Percentiles rank a stretch among this genome's conserved stretches.
These are phyloP conservation scores for Mesorhabditis sp. DNA, from an alignment of 2,888 invertebrate species.

Conservation along the genomic window DNA sequence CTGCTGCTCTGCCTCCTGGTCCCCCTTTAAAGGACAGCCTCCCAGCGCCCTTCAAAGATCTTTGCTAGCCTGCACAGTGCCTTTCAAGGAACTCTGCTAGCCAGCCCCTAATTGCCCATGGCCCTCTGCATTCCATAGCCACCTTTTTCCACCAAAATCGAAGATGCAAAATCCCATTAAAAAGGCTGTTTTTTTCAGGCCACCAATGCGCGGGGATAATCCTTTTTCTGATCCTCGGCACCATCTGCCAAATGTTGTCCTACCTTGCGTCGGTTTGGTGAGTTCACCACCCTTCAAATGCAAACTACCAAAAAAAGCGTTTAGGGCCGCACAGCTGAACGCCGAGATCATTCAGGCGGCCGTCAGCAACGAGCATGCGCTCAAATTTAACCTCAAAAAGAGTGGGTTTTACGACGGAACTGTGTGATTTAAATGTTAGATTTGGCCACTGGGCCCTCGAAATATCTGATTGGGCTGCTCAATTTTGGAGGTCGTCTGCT, in stretches of 20 bases:
- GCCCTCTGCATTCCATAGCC: too few species aligned
- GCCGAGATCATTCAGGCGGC: constrained; percentile 39
- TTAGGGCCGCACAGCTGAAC: constrained; percentile 34
- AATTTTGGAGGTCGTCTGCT: constrained; percentile 39
- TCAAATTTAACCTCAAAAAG: constrained; percentile 33
- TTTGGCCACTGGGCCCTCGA: constrained; percentile 33
- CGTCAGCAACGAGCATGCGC: constrained; percentile 31
- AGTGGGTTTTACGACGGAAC: constrained; percentile 14
- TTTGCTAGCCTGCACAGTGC: too few species aligned
- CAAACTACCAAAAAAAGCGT: not conserved
- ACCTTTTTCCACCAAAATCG: too few species aligned
- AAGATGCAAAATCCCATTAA: not conserved
- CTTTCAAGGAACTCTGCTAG: too few species aligned
- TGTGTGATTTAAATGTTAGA: constrained; percentile 17
- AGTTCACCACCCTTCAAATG: not conserved
- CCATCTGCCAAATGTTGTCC: constrained; percentile 27
- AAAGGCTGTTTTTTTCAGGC: constrained; percentile 20
- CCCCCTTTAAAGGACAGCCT: too few species aligned
- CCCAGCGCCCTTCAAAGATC: too few species aligned
- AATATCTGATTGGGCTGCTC: constrained; percentile 38
- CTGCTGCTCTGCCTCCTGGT: too few species aligned
- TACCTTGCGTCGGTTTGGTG: constrained; percentile 34
- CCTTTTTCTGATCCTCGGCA: constrained; percentile 29
- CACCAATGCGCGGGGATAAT: constrained; percentile 39
- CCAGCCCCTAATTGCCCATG: too few species aligned